Conservation (phyloP, 2,113 vertebrate genomes). For the Lepus europaeus region DNA sequence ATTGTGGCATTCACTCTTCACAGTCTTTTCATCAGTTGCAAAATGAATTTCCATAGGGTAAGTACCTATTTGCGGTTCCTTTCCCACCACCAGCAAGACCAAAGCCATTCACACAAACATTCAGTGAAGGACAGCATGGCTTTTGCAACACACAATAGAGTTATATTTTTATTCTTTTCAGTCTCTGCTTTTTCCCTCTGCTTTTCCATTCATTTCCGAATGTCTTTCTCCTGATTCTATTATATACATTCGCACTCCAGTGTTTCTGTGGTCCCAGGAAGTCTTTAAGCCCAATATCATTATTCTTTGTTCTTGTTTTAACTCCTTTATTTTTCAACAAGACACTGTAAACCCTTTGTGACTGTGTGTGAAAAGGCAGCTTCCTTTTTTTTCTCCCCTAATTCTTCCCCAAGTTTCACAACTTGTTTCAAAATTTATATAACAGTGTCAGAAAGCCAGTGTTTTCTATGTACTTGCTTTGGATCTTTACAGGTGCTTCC, state of each 20-base stretch:
- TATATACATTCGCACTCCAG: background rate
- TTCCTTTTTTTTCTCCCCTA: background rate
- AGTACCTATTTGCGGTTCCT: background rate
- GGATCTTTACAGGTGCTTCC: background rate
- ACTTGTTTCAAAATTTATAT: background rate
- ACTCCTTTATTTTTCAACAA: constrained; percentile 16
- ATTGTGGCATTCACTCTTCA: constrained; percentile 54
- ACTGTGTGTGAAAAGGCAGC: background rate
- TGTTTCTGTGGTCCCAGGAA: constrained; percentile 23
- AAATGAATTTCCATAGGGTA: constrained; percentile 2
- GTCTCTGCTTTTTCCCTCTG: background rate
- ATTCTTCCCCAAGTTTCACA: background rate
- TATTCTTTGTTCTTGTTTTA: constrained; percentile 56
- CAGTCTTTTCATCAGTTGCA: constrained; percentile 52
- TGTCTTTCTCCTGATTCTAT: background rate
- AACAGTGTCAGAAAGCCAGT: background rate
- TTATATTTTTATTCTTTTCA: constrained; percentile 8
- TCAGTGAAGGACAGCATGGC: constrained; percentile 21
- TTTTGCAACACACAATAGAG: constrained; percentile 39
- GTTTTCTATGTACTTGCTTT: background rate
- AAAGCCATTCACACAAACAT: constrained; percentile 52
- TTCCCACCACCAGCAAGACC: constrained; percentile 29
- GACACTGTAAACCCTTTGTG: background rate
- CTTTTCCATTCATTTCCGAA: constrained; percentile 16
- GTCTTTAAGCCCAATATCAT: background rate